phyloP scores from a whole-genome alignment of 2,888 invertebrate genomes.

The Prosopocoilus inquinatus region DNA sequence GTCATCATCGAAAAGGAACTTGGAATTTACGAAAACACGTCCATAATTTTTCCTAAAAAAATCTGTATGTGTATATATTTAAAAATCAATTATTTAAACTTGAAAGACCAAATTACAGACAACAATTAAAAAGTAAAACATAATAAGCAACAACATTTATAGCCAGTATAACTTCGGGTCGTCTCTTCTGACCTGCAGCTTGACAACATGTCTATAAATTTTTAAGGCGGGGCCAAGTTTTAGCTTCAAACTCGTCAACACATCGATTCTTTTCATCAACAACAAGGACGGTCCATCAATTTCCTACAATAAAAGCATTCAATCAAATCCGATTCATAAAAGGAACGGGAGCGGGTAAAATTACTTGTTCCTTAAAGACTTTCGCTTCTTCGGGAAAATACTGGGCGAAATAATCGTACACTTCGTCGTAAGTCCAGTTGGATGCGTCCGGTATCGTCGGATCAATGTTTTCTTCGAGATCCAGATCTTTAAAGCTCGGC shows the following conservation, averaged over 20 bases:
- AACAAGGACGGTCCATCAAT: conserved; percentile 88
- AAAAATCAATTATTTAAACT: conserved; percentile 20
- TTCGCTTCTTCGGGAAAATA: conserved; percentile 81
- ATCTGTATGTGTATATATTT: conserved; percentile 7
- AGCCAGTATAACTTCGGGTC: conserved; percentile 73
- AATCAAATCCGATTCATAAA: neutral
- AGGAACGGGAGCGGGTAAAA: neutral
- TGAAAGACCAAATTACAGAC: conserved; percentile 18
- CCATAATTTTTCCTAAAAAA: too few species aligned
- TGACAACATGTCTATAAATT: conserved; percentile 76
- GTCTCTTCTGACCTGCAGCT: conserved; percentile 75
- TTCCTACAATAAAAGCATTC: conserved; percentile 60
- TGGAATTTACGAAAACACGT: too few species aligned
- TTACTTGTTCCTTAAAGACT: conserved; percentile 78
- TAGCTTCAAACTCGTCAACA: conserved; percentile 76
- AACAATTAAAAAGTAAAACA: conserved; percentile 11
- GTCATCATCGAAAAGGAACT: too few species aligned
- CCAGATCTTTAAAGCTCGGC: conserved; percentile 35
- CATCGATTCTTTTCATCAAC: conserved; percentile 80
- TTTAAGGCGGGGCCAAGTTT: conserved; percentile 87
- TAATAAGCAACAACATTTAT: conserved; percentile 44
- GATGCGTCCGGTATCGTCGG: conserved; percentile 74
- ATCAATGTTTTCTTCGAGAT: conserved; percentile 54
- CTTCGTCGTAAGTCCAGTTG: conserved; percentile 80
- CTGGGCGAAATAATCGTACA: conserved; percentile 74